A percentile compares a stretch with the other conserved stretches of the same genome.
phyloP scores from a whole-genome alignment of 2,797 vertebrate species.

The Gymnoscopelus braueri region DNA sequence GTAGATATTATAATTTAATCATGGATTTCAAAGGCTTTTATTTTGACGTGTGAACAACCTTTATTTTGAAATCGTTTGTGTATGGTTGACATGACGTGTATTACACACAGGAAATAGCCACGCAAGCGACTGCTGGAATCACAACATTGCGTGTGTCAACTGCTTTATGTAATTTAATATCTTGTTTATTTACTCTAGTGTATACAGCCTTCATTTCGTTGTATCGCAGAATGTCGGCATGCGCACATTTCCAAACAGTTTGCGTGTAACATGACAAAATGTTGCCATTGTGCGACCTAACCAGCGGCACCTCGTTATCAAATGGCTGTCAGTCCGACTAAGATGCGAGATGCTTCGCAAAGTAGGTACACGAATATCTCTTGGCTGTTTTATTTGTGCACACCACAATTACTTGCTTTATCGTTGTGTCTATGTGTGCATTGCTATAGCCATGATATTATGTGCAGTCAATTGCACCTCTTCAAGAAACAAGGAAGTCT shows the following conservation, averaged over 20 bases:
- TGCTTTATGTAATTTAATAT: neutral
- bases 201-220: too few species aligned
- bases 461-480: neutral
- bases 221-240: neutral
- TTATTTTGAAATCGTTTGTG: slow-evolving; percentile 72
- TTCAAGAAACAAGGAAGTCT: neutral
- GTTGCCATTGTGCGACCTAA: slow-evolving; percentile 43
- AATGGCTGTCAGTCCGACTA: slow-evolving; percentile 45
- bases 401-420: neutral
- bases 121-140: slow-evolving; percentile 53
- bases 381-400: neutral
- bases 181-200: too few species aligned
- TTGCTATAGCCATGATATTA: too few species aligned
- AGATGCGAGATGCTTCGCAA: slow-evolving; percentile 33
- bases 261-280: slow-evolving; percentile 40
- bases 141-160: slow-evolving; percentile 59
- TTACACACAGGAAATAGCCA: slow-evolving; percentile 58
- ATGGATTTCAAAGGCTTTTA: too few species aligned
- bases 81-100: slow-evolving; percentile 41
- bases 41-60: neutral
- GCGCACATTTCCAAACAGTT: neutral
- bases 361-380: slow-evolving; percentile 47
- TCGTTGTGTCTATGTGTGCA: too few species aligned
- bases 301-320: slow-evolving; percentile 43
- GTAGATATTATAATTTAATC: too few species aligned